Conservation (phyloP, 2,888 invertebrate species). For the Troides helena region DNA sequence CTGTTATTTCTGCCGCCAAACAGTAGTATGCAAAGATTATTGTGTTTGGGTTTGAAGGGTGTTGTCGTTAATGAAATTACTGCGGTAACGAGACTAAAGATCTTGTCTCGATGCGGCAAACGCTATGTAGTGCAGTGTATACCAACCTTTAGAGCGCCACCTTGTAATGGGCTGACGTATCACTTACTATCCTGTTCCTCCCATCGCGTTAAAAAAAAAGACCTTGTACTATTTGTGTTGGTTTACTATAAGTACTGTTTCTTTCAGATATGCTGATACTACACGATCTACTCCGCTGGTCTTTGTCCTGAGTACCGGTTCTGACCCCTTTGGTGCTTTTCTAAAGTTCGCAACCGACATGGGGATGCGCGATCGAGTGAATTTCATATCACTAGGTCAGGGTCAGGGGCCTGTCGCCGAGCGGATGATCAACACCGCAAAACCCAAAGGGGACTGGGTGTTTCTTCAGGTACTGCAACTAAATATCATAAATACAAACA, state of each 20-base stretch:
- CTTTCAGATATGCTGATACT: constrained; percentile 84
- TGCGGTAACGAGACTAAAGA: too few species aligned
- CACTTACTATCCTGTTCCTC: too few species aligned
- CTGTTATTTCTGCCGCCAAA: too few species aligned
- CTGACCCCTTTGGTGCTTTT: constrained; percentile 92
- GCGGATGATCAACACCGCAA: constrained; percentile 86
- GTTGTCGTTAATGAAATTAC: too few species aligned
- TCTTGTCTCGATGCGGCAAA: neutral
- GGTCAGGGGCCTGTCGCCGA: constrained; percentile 96
- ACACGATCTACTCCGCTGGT: constrained; percentile 87
- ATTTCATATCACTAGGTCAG: constrained; percentile 92
- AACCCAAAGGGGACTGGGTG: constrained; percentile 90
- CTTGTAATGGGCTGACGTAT: too few species aligned
- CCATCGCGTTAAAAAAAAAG: too few species aligned
- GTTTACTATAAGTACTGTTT: constrained; percentile 47
- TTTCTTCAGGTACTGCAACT: constrained; percentile 86
- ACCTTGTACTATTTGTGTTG: constrained; percentile 56
- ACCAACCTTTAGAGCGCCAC: too few species aligned
- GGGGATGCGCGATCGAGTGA: constrained; percentile 84
- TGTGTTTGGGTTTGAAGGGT: too few species aligned
- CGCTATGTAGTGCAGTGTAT: too few species aligned
- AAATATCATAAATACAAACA: too few species aligned
- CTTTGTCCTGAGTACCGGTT: constrained; percentile 93
- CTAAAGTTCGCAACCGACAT: constrained; percentile 89
- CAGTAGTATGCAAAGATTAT: too few species aligned